A percentile compares a stretch with the other conserved stretches of the same genome.
These are phyloP conservation scores for Himalopsyche anomala DNA, from an alignment of 2,888 invertebrate genomes.

Conservation along the genomic window DNA sequence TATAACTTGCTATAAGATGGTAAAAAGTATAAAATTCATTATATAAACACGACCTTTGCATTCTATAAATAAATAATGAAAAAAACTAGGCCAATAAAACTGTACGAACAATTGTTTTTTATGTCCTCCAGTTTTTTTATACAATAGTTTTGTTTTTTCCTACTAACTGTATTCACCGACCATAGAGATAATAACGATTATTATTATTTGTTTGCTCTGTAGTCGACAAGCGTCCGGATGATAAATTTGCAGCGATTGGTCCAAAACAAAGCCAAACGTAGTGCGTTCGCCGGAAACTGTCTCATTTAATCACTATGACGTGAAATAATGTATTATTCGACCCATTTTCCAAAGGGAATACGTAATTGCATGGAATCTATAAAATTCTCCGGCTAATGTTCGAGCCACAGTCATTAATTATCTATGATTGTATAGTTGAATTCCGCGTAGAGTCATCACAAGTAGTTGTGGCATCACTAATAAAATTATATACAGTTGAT, in stretches of 20 bases:
- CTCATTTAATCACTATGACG: conserved; percentile 59
- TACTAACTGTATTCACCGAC: not conserved
- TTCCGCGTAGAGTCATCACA: not conserved
- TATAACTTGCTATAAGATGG: too few species aligned
- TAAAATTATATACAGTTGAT: too few species aligned
- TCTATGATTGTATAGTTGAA: conserved; percentile 46
- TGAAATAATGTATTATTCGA: conserved; percentile 61
- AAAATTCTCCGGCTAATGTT: conserved; percentile 53
- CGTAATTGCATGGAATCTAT: conserved; percentile 54
- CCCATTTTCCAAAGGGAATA: conserved; percentile 57
- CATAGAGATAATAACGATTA: conserved; percentile 48
- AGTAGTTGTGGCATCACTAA: not conserved
- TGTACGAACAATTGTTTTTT: too few species aligned
- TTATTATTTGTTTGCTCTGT: conserved; percentile 45
- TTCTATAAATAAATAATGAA: too few species aligned
- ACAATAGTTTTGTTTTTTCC: conserved; percentile 13
- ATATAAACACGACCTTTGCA: too few species aligned
- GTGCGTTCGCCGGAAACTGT: conserved; percentile 52
- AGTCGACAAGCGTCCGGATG: conserved; percentile 51
- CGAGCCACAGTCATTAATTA: conserved; percentile 49
- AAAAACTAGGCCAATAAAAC: too few species aligned
- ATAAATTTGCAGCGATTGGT: conserved; percentile 54
- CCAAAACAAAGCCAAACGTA: conserved; percentile 54
- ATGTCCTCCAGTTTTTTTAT: not conserved
- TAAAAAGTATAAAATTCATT: too few species aligned